These are phyloP conservation scores for Drosophila lutescens DNA, from an alignment of 2,888 invertebrate species.

Conservation along the genomic window DNA sequence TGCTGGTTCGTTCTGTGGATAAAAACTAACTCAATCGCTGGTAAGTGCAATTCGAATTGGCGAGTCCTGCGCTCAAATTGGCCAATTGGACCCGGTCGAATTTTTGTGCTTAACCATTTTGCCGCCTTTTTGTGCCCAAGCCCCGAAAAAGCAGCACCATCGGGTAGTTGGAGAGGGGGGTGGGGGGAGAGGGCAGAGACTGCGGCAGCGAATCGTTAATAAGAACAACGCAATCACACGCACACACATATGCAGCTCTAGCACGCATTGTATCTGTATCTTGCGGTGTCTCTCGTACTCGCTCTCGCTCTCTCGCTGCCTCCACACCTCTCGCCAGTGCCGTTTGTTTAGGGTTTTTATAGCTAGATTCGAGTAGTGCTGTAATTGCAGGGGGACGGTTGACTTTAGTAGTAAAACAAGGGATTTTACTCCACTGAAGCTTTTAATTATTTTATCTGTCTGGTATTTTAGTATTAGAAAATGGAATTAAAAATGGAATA, in stretches of 20 bases:
- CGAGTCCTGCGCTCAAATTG: constrained; percentile 11
- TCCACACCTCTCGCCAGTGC: constrained; percentile 40
- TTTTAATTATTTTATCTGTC: no score
- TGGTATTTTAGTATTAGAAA: no score
- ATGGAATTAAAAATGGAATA: no score
- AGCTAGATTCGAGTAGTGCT: background rate
- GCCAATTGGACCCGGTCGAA: constrained; percentile 37
- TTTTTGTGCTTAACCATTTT: constrained; percentile 56
- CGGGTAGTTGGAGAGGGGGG: constrained; percentile 15
- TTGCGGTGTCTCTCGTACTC: constrained; percentile 51
- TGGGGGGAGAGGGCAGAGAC: constrained; percentile 33
- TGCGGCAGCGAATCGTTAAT: constrained; percentile 54
- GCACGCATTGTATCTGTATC: constrained; percentile 46
- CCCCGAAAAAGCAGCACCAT: constrained; percentile 55
- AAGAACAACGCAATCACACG: constrained; percentile 71
- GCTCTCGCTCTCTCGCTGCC: constrained; percentile 30
- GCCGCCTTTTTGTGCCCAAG: constrained; percentile 72
- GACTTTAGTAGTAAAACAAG: no score
- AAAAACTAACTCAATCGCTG: constrained; percentile 30
- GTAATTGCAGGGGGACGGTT: background rate
- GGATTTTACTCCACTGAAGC: no score
- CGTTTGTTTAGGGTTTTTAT: background rate
- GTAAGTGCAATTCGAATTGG: constrained; percentile 23
- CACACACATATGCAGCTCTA: constrained; percentile 38
- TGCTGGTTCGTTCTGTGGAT: constrained; percentile 38